phyloP scores from a whole-genome alignment of 2,888 invertebrate genomes.

The Polydrusus cervinus region DNA sequence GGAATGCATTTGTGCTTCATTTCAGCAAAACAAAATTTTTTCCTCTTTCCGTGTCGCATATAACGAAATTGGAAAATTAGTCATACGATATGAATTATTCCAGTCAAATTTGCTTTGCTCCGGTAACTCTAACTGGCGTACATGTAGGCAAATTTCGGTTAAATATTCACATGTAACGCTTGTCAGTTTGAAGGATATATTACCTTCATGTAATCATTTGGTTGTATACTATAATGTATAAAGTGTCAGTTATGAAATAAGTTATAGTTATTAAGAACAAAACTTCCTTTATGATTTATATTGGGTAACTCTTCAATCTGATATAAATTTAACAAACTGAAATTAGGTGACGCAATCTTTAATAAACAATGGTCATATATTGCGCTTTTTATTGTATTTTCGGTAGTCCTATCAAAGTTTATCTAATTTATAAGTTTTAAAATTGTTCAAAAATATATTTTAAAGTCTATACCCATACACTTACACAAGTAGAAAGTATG shows the following conservation, averaged over 20 bases:
- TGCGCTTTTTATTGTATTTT: too few species aligned
- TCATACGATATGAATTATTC: conserved; percentile 31
- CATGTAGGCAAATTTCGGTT: conserved; percentile 38
- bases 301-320: background rate
- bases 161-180: conserved; percentile 45
- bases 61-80: conserved; percentile 28
- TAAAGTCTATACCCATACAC: too few species aligned
- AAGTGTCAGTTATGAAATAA: conserved; percentile 33
- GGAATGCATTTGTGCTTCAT: background rate
- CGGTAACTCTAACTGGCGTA: conserved; percentile 24
- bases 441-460: too few species aligned
- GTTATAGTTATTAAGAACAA: conserved; percentile 22
- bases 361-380: too few species aligned
- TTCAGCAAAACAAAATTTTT: background rate
- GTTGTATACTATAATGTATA: conserved; percentile 41
- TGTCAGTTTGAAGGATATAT: conserved; percentile 49
- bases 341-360: too few species aligned
- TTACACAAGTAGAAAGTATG: too few species aligned
- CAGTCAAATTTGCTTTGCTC: conserved; percentile 22
- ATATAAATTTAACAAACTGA: background rate
- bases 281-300: conserved; percentile 1
- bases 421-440: too few species aligned
- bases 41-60: background rate
- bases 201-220: conserved; percentile 42
- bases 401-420: too few species aligned